Conservation (phyloP, 1,140 invertebrate genomes). For the Leguminivora glycinivorella region DNA sequence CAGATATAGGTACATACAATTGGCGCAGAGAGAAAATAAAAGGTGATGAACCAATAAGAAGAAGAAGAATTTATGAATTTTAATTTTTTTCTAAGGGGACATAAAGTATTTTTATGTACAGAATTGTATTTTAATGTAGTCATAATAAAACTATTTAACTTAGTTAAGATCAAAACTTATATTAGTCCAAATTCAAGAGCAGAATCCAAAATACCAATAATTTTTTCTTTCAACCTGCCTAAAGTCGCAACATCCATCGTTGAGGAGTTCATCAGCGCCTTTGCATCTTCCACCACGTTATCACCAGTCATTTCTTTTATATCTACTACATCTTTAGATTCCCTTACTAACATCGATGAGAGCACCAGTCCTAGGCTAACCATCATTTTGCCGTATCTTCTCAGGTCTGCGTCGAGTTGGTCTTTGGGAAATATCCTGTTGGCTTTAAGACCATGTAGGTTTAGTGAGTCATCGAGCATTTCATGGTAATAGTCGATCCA, state of each 20-base stretch:
- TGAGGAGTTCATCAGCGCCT: background rate
- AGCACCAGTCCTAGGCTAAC: conserved; percentile 19
- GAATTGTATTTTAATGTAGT: too few species aligned
- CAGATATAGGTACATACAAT: too few species aligned
- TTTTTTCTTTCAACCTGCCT: background rate
- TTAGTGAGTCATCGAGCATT: conserved; percentile 37
- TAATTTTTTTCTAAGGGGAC: too few species aligned
- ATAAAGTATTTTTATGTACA: too few species aligned
- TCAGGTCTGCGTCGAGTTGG: conserved; percentile 42
- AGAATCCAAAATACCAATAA: conserved; percentile 6
- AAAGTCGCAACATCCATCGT: background rate
- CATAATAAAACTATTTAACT: background rate
- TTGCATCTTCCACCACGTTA: background rate
- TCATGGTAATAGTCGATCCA: conserved; percentile 47
- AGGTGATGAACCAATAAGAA: too few species aligned
- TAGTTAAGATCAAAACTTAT: background rate
- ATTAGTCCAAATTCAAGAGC: conserved; percentile 9
- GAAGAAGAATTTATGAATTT: too few species aligned
- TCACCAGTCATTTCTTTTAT: background rate
- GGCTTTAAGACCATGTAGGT: conserved; percentile 37
- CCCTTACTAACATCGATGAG: background rate
- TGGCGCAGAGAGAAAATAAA: too few species aligned
- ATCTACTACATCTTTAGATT: conserved; percentile 22
- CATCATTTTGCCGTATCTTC: conserved; percentile 37
- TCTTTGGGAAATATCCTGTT: conserved; percentile 38